A percentile compares a stretch with the other conserved stretches of the same genome.
Conservation (phyloP, 2,888 invertebrate species). For the Philopedon plagiatum region DNA sequence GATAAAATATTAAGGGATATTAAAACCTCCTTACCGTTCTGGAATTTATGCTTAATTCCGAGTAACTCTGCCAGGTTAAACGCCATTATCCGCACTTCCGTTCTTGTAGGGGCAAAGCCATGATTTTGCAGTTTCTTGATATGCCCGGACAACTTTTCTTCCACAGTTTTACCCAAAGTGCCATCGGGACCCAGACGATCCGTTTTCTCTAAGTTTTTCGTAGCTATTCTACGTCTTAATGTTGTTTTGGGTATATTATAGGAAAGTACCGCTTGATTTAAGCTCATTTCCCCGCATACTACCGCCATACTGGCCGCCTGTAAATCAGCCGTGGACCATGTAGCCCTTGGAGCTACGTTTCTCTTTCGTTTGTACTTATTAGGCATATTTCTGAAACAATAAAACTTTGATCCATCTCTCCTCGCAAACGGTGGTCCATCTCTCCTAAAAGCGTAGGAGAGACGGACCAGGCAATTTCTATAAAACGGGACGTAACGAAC, state of each 20-base stretch:
- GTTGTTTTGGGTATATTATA: conserved; percentile 48
- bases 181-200: too few species aligned
- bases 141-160: conserved; percentile 19
- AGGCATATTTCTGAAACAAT: conserved; percentile 20
- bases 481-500: too few species aligned
- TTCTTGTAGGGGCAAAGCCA: conserved; percentile 35
- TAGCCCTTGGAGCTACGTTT: background rate
- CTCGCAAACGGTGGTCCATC: conserved; percentile 12
- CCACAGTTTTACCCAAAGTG: background rate
- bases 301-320: conserved; percentile 15
- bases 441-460: background rate
- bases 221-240: conserved; percentile 30
- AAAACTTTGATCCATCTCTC: conserved; percentile 3
- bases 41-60: too few species aligned
- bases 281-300: conserved; percentile 24
- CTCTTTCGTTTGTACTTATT: conserved; percentile 26
- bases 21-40: too few species aligned
- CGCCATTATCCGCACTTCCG: conserved; percentile 6
- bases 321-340: conserved; percentile 15
- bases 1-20: too few species aligned
- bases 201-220: conserved; percentile 33
- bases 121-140: conserved; percentile 18
- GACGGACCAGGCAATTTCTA: conserved; percentile 10
- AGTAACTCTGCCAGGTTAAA: too few species aligned
- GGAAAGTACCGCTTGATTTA: too few species aligned